Conservation (phyloP, 2,113 vertebrate species). For the Nestor notabilis region DNA sequence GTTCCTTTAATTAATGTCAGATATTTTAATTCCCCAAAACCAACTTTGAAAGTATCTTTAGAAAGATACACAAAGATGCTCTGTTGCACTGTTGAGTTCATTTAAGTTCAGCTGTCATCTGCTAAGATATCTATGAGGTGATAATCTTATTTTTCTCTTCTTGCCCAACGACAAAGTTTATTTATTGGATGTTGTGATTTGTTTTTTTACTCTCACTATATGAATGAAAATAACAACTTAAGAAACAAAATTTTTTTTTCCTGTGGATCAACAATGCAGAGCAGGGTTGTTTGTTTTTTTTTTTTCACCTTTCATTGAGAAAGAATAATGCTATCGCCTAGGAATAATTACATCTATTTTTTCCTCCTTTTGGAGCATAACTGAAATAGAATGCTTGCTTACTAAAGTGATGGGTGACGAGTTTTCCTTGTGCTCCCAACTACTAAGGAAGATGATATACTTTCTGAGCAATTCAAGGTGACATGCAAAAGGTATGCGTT, state of each 20-base stretch:
- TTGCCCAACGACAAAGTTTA: neutral
- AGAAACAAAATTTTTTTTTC: slow-evolving; percentile 16
- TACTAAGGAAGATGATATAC: neutral
- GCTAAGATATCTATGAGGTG: slow-evolving; percentile 17
- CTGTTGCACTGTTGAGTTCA: slow-evolving; percentile 6
- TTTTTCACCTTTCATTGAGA: slow-evolving; percentile 39
- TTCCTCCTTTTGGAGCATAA: neutral
- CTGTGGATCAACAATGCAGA: neutral
- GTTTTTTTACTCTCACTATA: slow-evolving; percentile 29
- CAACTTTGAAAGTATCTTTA: slow-evolving; percentile 41
- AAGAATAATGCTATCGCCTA: slow-evolving; percentile 26
- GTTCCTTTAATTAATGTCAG: slow-evolving; percentile 5
- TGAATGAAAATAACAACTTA: slow-evolving; percentile 24
- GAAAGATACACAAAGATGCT: slow-evolving; percentile 27
- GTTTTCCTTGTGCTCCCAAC: neutral
- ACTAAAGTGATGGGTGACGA: neutral
- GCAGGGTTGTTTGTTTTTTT: neutral
- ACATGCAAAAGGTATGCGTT: neutral
- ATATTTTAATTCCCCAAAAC: slow-evolving; percentile 7
- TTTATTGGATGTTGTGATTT: slow-evolving; percentile 52
- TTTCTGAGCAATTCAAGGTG: neutral
- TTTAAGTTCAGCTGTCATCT: slow-evolving; percentile 39
- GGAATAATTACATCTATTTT: neutral
- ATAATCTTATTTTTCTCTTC: slow-evolving; percentile 37
- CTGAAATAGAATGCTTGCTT: slow-evolving; percentile 13